These are phyloP conservation scores for Minunthozetes semirufus DNA, from an alignment of 2,888 invertebrate genomes.

Conservation along the genomic window DNA sequence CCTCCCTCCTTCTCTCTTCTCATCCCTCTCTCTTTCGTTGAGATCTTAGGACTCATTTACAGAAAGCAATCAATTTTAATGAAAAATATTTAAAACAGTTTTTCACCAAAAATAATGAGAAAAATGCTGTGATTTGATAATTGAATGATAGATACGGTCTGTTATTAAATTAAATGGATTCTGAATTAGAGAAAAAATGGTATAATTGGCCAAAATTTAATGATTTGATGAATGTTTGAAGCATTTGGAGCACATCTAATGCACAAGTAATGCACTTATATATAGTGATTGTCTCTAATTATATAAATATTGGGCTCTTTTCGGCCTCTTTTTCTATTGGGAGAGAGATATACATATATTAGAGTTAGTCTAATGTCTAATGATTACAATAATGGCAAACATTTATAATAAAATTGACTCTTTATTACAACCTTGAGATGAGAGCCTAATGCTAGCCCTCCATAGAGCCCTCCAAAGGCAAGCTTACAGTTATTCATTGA, in stretches of 20 bases:
- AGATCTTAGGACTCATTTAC: not conserved
- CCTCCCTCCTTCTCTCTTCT: not conserved
- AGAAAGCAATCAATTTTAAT: constrained; percentile 10
- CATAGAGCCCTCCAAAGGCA: no score
- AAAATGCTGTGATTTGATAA: not conserved
- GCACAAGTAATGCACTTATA: not conserved
- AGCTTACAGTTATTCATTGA: no score
- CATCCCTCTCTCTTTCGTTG: not conserved
- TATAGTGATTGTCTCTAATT: not conserved
- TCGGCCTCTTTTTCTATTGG: not conserved
- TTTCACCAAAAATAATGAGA: not conserved
- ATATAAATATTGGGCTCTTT: not conserved
- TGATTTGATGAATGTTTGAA: not conserved
- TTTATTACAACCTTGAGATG: not conserved
- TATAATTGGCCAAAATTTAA: not conserved
- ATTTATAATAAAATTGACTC: not conserved
- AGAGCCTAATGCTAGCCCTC: not conserved
- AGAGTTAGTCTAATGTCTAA: constrained; percentile 1
- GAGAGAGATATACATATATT: not conserved
- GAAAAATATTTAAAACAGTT: constrained; percentile 16
- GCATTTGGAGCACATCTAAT: not conserved
- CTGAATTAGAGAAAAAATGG: not conserved
- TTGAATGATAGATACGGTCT: not conserved
- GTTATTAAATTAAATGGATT: not conserved
- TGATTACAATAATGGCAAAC: not conserved